phyloP scores from a whole-genome alignment of 2,888 invertebrate genomes.

The Saturnia japonica region DNA sequence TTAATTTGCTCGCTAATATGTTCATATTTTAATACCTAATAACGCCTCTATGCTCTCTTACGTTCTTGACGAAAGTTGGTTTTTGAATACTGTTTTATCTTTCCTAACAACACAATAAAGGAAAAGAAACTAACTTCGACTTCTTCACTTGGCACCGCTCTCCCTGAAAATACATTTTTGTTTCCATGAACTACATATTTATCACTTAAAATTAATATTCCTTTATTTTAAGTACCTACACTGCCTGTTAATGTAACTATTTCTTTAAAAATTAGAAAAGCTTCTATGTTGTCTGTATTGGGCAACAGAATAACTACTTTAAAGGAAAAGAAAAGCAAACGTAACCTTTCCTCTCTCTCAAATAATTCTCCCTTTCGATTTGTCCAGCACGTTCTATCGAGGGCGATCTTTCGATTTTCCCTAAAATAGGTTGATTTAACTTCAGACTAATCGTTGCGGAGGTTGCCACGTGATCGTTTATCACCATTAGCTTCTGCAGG shows the following conservation, averaged over 20 bases:
- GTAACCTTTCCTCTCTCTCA: conserved; percentile 64
- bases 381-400: conserved; percentile 60
- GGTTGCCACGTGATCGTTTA: conserved; percentile 51
- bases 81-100: background rate
- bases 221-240: too few species aligned
- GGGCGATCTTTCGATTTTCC: conserved; percentile 56
- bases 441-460: conserved; percentile 49
- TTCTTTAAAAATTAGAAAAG: too few species aligned
- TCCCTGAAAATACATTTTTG: conserved; percentile 51
- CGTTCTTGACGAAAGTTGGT: too few species aligned
- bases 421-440: conserved; percentile 50
- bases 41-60: too few species aligned
- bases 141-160: conserved; percentile 49
- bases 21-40: too few species aligned
- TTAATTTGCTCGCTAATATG: too few species aligned
- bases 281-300: too few species aligned
- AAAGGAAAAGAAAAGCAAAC: background rate
- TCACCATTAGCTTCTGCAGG: conserved; percentile 47
- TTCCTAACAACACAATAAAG: conserved; percentile 12
- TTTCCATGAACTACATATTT: background rate
- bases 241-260: too few species aligned
- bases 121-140: conserved; percentile 64
- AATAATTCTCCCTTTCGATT: conserved; percentile 65
- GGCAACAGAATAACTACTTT: too few species aligned
- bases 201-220: background rate